These are phyloP conservation scores for Colinus virginianus DNA, from an alignment of 2,113 vertebrate genomes.

Conservation along the genomic window DNA sequence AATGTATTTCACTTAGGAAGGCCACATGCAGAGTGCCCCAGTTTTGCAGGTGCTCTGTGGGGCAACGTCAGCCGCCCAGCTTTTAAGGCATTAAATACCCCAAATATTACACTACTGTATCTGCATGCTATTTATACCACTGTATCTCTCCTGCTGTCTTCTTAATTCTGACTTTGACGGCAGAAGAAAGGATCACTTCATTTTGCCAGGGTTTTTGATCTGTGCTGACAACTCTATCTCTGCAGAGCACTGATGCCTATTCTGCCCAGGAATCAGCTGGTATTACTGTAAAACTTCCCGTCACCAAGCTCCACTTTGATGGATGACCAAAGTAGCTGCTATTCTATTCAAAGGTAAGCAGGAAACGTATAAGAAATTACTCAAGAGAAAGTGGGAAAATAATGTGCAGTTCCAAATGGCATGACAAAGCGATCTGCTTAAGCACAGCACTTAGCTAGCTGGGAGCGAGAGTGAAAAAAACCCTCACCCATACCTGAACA, in stretches of 20 bases:
- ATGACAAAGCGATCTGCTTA: slow-evolving; percentile 49
- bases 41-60: not conserved
- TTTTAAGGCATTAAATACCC: not conserved
- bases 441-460: slow-evolving; percentile 24
- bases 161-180: slow-evolving; percentile 24
- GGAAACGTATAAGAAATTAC: slow-evolving; percentile 23
- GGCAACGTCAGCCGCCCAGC: not conserved
- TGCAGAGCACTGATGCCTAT: not conserved
- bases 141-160: not conserved
- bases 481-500: slow-evolving; percentile 30
- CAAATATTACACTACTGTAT: not conserved
- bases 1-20: not conserved
- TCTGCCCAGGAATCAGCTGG: slow-evolving; percentile 30
- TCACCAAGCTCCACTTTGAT: slow-evolving; percentile 19
- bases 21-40: not conserved
- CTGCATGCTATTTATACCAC: not conserved
- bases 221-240: slow-evolving; percentile 41
- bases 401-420: not conserved
- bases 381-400: not conserved
- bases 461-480: not conserved
- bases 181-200: not conserved
- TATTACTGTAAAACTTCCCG: slow-evolving; percentile 38
- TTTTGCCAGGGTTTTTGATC: slow-evolving; percentile 30
- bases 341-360: slow-evolving; percentile 12
- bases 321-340: slow-evolving; percentile 51